Base-by-base conservation (phyloP, 2,888 invertebrate species). In the Lasioglossum figueresi region DNA sequence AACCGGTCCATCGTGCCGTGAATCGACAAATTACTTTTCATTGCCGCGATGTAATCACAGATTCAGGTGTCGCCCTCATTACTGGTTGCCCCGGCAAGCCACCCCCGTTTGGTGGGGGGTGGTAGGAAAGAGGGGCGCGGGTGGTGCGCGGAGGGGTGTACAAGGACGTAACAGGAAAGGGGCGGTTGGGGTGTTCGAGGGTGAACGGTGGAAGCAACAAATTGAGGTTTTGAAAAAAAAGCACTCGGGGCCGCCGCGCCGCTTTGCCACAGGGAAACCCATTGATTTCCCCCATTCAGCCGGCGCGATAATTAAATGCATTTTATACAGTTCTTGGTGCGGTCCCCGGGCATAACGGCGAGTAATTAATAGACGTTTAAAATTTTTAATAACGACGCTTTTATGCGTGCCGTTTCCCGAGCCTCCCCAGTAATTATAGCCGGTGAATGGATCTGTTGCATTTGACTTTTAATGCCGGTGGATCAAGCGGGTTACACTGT, bases 361-460 rank as follows among this genome's bases (percentile, higher is more conserved):
- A 91, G 93, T 94, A 93, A 94, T 94, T 94, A 93, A 93, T 93
- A 92, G 92, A 93, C 92, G 93, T 93, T 93, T 92, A 94, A 93
- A 93, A 91, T 93, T 93, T 93, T 94, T 93, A 93, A 94, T 94
- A 93, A 94, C 93, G 93, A 92, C 91, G 91, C 92, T 93, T 93
- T 94, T 92, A 92, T 92, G 90, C 90, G 88, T 88, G 85, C 89
- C 89, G 90, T 87, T 66, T 81, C 86, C 86, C 79, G 81, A 88
- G 89, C 89, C 88, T 90, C 90, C 88, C 90, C 91, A 88, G 89
- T 93, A 94, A 94, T 94, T 94, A 94, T 93, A 89, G 86, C 86
- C 89, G 82, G 81, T 93, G 93, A 93, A 93, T 93, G 91, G 92
- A 93, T 93, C 93, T 92, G 93, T 92, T 93, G 92, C 92, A 91